Base-by-base conservation (phyloP, 2,888 invertebrate genomes). In the Acleris emargana region DNA sequence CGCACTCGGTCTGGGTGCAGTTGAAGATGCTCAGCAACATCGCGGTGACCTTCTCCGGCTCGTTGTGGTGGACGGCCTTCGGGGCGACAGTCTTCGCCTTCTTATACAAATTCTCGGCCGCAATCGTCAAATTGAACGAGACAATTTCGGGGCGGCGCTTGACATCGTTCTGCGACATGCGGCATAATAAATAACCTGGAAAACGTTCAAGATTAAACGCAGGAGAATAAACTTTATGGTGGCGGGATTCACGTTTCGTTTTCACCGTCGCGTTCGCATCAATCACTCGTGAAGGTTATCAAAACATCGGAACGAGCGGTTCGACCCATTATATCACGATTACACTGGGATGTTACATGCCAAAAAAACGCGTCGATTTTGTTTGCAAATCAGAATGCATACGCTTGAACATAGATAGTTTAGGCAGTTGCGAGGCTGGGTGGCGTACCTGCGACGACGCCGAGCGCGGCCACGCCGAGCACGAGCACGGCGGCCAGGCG, bases 151-250 rank as follows among this genome's bases (percentile, higher is more conserved):
- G 81, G 62, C 62, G 76, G 28, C 81, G 80, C 45, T 79, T 82
- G 49, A 82, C 74, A 58, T 86, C 87, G 28, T 72, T 79, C 6
- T 81, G 84, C 6, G 87, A 81, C 82, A 85, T 85, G 7, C 86
- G 82, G 0, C 89, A 90, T 45, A 91, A 71, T 43, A 90, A 72
- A 71, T 89, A 91, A 51, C 91, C 91, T 91, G 86, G 32, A 88
- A 85, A 68, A 66, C 57, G 47, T 61, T 66, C 47, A 62, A 67
- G 61, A 58, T 62, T 45, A 58, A 62, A 62, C 47, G 17, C 7
- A 17, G 54, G 47, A 47, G 47, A 17, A n/a, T 54, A 7, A 25
- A 45, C 57, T 57, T n/a, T 60, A 49, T 38, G 11, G 5, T 25
- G 3, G 51, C 38, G 18, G 0, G 6, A 20, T 20, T 61, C 47